A percentile compares a stretch with the other conserved stretches of the same genome.
phyloP scores from a whole-genome alignment of 2,797 vertebrate species.

The Odontamblyopus rebecca region DNA sequence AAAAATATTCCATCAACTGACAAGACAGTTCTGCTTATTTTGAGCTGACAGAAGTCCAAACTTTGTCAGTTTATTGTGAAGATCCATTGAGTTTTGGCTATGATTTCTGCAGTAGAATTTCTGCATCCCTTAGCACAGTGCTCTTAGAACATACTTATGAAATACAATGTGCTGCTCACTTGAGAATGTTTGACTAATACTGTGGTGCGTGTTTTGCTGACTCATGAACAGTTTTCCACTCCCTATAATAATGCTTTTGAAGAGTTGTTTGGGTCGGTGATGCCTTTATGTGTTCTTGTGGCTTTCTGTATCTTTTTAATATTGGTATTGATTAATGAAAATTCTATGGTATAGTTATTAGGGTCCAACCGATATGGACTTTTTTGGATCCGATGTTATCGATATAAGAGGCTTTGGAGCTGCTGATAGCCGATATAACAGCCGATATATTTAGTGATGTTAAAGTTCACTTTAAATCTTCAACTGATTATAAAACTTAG shows the following conservation, averaged over 20 bases:
- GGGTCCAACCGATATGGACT: no score
- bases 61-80: not conserved
- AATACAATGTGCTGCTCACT: not conserved
- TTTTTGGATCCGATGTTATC: no score
- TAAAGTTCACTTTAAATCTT: no score
- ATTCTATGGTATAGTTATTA: not conserved
- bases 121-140: not conserved
- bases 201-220: not conserved
- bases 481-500: no score
- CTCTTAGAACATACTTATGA: not conserved
- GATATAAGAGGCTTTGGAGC: no score
- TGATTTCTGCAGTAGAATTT: not conserved
- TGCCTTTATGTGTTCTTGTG: not conserved
- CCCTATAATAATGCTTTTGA: not conserved
- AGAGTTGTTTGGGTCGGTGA: not conserved
- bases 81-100: not conserved
- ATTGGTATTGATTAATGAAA: not conserved
- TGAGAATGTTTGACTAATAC: not conserved
- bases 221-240: not conserved
- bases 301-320: not conserved
- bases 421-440: no score
- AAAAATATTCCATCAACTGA: not conserved
- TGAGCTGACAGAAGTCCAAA: not conserved
- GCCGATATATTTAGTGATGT: no score
- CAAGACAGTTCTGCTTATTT: not conserved